These are phyloP conservation scores for Pardalotus punctatus DNA, from an alignment of 2,113 vertebrate genomes.

Conservation along the genomic window DNA sequence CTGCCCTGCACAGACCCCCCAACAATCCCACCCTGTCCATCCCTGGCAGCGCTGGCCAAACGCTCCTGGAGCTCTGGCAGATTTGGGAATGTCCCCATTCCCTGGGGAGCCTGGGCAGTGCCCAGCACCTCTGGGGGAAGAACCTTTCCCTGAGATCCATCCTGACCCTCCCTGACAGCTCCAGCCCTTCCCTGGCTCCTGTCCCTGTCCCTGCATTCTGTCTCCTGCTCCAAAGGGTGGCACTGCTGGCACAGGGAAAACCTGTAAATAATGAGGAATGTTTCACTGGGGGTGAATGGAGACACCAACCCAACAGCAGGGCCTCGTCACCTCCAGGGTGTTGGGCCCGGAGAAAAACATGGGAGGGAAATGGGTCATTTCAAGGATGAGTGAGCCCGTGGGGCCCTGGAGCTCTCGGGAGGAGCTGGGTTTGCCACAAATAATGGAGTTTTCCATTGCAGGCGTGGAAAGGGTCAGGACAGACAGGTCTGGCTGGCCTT, in stretches of 20 bases:
- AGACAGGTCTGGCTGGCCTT: background rate
- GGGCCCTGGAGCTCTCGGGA: background rate
- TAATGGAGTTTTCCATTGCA: background rate
- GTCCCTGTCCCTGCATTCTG: background rate
- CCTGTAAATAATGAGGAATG: fast-evolving
- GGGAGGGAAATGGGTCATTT: background rate
- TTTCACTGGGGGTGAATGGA: fast-evolving
- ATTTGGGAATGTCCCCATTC: background rate
- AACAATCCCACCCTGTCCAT: background rate
- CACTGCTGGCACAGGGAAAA: background rate
- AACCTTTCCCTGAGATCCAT: background rate
- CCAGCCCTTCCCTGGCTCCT: background rate
- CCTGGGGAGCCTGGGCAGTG: background rate
- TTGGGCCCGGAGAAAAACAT: background rate
- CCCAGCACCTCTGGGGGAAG: background rate
- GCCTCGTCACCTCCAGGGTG: background rate
- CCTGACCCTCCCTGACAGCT: background rate
- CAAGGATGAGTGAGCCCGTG: background rate
- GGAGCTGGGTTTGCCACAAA: background rate
- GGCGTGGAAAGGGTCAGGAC: background rate
- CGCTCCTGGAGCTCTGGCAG: background rate
- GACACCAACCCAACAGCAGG: background rate
- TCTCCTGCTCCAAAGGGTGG: background rate
- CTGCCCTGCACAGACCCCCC: background rate
- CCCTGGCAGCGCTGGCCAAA: fast-evolving